phyloP scores from a whole-genome alignment of 1,140 invertebrate species.

The Vanessa atalanta region DNA sequence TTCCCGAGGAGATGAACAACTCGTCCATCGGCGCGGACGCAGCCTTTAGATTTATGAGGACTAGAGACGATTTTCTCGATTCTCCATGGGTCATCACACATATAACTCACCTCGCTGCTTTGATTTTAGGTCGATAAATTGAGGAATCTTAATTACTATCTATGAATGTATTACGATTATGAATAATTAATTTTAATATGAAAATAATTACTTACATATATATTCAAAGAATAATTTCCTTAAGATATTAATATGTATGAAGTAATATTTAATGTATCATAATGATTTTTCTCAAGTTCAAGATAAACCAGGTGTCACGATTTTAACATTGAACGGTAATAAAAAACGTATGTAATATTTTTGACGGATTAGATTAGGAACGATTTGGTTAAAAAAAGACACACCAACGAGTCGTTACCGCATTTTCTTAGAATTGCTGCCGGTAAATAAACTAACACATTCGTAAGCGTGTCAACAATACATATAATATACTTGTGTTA shows the following conservation, averaged over 20 bases:
- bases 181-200: too few species aligned
- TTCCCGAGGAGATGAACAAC: conserved; percentile 45
- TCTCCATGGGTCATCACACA: conserved; percentile 14
- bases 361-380: conserved; percentile 33
- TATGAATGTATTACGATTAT: too few species aligned
- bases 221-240: too few species aligned
- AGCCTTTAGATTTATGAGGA: conserved; percentile 16
- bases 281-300: too few species aligned
- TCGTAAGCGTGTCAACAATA: conserved; percentile 42
- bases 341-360: not conserved
- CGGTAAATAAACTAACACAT: conserved; percentile 50
- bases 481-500: conserved; percentile 29
- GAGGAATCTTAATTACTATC: not conserved
- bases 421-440: conserved; percentile 45
- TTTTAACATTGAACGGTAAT: too few species aligned
- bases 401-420: conserved; percentile 33
- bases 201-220: too few species aligned
- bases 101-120: not conserved
- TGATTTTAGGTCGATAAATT: not conserved
- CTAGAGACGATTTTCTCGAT: conserved; percentile 4
- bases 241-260: too few species aligned
- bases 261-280: too few species aligned
- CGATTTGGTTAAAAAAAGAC: conserved; percentile 40
- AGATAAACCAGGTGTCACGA: too few species aligned
- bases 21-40: conserved; percentile 5